These are phyloP conservation scores for Chrysochloris asiatica DNA, from an alignment of 2,113 vertebrate species.

Conservation along the genomic window DNA sequence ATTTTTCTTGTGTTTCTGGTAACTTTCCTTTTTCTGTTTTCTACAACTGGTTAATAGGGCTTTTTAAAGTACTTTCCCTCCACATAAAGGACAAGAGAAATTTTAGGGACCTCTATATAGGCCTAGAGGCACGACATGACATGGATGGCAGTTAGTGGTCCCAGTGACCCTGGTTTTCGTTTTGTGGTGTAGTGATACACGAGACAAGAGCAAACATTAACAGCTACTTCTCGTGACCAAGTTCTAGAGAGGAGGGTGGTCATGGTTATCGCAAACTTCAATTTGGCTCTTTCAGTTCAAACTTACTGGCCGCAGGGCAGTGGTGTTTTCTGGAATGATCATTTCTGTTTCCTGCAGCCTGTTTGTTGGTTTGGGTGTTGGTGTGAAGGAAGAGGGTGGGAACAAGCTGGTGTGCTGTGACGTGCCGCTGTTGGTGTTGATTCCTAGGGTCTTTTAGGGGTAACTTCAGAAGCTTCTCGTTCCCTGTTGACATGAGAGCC, in stretches of 20 bases:
- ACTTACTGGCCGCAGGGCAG: background rate
- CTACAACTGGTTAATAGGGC: background rate
- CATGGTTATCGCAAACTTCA: no score
- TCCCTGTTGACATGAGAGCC: background rate
- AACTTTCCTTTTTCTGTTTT: background rate
- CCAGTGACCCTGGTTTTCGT: background rate
- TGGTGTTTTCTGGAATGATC: accelerated
- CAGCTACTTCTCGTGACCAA: background rate
- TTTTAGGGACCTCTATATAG: no score
- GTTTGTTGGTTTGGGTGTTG: background rate
- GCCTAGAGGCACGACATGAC: no score
- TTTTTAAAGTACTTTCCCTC: background rate
- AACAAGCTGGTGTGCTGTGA: background rate
- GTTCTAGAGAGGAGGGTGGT: accelerated
- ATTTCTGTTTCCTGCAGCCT: accelerated
- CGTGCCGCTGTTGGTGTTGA: background rate
- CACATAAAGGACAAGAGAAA: no score
- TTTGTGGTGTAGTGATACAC: background rate
- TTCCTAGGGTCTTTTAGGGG: no score
- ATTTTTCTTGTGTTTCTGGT: background rate
- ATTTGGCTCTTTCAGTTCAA: background rate
- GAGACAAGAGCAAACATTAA: background rate
- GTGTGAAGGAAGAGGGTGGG: no score
- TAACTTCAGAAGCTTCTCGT: background rate
- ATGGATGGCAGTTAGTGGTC: accelerated